Percentiles rank a stretch among this genome's conserved stretches.
These are phyloP conservation scores for Carduelis carduelis DNA, from an alignment of 2,797 vertebrate species.

Conservation along the genomic window DNA sequence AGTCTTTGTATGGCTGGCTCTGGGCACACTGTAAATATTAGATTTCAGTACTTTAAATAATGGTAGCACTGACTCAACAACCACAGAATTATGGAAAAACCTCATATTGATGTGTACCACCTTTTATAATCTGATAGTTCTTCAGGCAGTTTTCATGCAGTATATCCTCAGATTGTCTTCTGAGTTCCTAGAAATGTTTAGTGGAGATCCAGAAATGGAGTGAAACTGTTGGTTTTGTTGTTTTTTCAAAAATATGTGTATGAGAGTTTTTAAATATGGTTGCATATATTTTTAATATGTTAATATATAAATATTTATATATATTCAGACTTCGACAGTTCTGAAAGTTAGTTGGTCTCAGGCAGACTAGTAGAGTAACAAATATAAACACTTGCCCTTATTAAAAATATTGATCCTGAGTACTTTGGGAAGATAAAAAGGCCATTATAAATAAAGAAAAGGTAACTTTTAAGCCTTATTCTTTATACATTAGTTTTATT, in stretches of 20 bases:
- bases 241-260: not conserved
- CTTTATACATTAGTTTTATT: not conserved
- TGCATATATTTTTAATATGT: not conserved
- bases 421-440: not conserved
- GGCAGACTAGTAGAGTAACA: not conserved
- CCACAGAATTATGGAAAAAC: accelerated
- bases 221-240: not conserved
- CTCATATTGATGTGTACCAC: not conserved
- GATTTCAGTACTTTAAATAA: not conserved
- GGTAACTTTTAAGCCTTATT: not conserved
- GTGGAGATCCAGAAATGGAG: not conserved
- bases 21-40: not conserved
- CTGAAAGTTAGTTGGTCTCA: not conserved
- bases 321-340: not conserved
- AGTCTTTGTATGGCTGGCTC: not conserved
- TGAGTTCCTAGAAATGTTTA: not conserved
- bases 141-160: not conserved
- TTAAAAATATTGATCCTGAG: not conserved
- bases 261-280: not conserved
- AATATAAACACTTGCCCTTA: not conserved
- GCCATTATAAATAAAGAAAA: not conserved
- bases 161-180: not conserved
- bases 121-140: not conserved
- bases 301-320: not conserved
- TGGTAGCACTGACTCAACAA: not conserved